A percentile compares a stretch with the other conserved stretches of the same genome.
These are phyloP conservation scores for Oscheius sp. DNA, from an alignment of 2,888 invertebrate species.

Conservation along the genomic window DNA sequence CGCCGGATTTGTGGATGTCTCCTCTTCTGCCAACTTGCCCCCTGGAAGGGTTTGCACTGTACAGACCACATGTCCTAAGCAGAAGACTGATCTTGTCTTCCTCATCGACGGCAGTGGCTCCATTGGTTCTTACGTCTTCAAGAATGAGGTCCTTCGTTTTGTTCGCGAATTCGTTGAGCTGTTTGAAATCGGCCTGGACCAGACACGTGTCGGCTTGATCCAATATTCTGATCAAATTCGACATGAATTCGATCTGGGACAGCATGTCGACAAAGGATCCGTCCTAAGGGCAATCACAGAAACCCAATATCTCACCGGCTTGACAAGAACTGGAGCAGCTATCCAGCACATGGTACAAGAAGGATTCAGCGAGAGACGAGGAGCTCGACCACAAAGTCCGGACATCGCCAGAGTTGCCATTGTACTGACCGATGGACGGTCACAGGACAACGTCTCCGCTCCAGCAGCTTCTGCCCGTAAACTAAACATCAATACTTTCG, in stretches of 20 bases:
- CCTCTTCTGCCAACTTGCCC: constrained; percentile 68
- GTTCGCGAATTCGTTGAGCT: constrained; percentile 72
- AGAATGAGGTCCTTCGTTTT: constrained; percentile 72
- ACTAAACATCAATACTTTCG: constrained; percentile 72
- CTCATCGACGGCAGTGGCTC: constrained; percentile 73
- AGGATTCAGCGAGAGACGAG: constrained; percentile 71
- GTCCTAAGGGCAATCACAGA: constrained; percentile 58
- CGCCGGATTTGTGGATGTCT: constrained; percentile 73
- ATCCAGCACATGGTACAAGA: constrained; percentile 73
- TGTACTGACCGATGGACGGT: constrained; percentile 75
- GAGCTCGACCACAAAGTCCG: constrained; percentile 62
- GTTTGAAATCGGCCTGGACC: constrained; percentile 72
- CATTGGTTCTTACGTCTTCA: constrained; percentile 73
- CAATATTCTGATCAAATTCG: constrained; percentile 73
- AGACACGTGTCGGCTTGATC: constrained; percentile 72
- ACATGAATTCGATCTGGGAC: constrained; percentile 72
- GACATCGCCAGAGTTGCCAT: constrained; percentile 70
- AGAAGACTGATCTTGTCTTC: constrained; percentile 73
- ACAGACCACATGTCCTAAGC: constrained; percentile 71
- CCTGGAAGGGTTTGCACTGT: constrained; percentile 73
- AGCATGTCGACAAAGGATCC: constrained; percentile 51
- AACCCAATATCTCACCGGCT: constrained; percentile 71
- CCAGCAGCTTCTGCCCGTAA: constrained; percentile 72
- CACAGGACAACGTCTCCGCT: constrained; percentile 73
- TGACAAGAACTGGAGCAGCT: constrained; percentile 72